These are phyloP conservation scores for Scrobipalpa atriplicella DNA, from an alignment of 2,888 invertebrate genomes.

Conservation along the genomic window DNA sequence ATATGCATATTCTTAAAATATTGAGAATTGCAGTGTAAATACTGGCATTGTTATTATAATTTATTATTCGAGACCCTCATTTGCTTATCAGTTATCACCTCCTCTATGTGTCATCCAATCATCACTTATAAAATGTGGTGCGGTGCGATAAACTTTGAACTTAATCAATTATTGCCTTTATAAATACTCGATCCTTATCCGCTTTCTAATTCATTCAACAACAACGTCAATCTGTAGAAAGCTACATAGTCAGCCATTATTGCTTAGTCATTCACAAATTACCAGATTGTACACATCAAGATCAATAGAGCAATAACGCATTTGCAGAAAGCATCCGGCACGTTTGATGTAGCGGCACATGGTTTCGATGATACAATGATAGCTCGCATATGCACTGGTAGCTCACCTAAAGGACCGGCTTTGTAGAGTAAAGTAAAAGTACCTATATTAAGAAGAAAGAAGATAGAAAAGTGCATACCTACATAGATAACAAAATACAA, in stretches of 20 bases:
- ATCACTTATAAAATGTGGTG: no score
- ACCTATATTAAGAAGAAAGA: neutral
- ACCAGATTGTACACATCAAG: conserved; percentile 19
- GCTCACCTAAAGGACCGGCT: neutral
- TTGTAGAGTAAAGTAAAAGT: neutral
- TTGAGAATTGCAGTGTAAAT: no score
- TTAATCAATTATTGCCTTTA: no score
- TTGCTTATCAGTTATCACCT: no score
- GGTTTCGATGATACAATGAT: conserved; percentile 36
- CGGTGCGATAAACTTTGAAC: no score
- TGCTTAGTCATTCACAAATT: conserved; percentile 18
- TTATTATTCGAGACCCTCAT: no score
- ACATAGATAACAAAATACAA: no score
- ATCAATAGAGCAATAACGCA: conserved; percentile 20
- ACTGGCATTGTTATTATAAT: no score
- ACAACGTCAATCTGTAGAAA: neutral
- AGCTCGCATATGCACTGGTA: neutral
- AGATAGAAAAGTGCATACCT: no score
- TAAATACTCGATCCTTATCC: no score
- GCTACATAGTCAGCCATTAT: conserved; percentile 8
- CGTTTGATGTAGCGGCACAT: conserved; percentile 29
- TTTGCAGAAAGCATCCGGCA: conserved; percentile 26
- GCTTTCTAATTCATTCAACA: neutral
- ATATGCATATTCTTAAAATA: no score
- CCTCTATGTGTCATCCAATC: no score